phyloP scores from a whole-genome alignment of 2,888 invertebrate species.

The Synergus japonicus region DNA sequence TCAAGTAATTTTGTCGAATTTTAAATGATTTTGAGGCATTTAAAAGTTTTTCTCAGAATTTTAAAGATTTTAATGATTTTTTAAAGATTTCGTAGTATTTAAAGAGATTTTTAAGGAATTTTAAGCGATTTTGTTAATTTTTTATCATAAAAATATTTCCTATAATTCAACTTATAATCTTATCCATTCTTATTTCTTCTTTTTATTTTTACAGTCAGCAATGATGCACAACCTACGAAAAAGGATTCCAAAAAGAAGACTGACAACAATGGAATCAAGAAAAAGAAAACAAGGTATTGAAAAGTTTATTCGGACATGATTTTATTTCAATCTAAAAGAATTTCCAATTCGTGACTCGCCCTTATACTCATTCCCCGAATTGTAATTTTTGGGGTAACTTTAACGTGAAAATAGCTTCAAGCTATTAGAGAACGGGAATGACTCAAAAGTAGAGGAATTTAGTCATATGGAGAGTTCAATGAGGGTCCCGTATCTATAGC shows the following conservation, averaged over 20 bases:
- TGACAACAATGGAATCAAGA: conserved; percentile 92
- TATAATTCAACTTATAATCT: background rate
- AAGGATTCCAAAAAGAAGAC: conserved; percentile 89
- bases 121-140: background rate
- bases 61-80: too few relatives aligned
- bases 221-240: conserved; percentile 76
- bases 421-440: background rate
- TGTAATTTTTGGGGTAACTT: too few relatives aligned
- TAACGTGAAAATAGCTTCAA: too few relatives aligned
- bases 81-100: too few relatives aligned
- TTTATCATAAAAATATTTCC: background rate
- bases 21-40: too few relatives aligned
- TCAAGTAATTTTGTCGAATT: too few relatives aligned
- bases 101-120: too few relatives aligned
- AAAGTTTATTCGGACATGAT: conserved; percentile 6
- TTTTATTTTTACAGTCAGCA: conserved; percentile 65
- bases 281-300: conserved; percentile 92
- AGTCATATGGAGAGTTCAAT: conserved; percentile 1
- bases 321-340: background rate
- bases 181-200: conserved; percentile 19
- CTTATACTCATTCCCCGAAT: too few relatives aligned
- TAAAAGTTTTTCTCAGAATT: too few relatives aligned
- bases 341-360: too few relatives aligned
- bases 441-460: conserved; percentile 9
- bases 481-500: conserved; percentile 54